A percentile compares a stretch with the other conserved stretches of the same genome.
Conservation (phyloP, 2,113 vertebrate genomes). For the Strix uralensis region DNA sequence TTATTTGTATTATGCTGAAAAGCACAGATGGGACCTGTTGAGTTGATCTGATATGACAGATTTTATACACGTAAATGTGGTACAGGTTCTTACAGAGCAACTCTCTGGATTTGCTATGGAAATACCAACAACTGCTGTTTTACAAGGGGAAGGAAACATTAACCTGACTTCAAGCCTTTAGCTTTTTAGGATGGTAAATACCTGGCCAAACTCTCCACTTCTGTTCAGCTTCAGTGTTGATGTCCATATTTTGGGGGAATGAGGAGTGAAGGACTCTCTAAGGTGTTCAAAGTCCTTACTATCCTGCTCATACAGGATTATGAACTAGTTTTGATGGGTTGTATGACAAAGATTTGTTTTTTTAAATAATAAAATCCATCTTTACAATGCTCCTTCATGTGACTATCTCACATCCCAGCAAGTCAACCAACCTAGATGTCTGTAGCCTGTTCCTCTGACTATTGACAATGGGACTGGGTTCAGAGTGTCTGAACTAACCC, state of each 20-base stretch:
- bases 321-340: not conserved
- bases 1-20: not conserved
- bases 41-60: not conserved
- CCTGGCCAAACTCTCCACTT: not conserved
- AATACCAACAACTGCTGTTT: not conserved
- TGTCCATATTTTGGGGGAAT: fast-evolving
- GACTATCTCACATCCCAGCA: fast-evolving
- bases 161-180: not conserved
- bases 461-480: no score
- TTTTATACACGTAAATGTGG: fast-evolving
- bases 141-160: not conserved
- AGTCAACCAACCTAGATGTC: not conserved
- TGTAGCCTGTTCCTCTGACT: not conserved
- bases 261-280: not conserved
- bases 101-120: fast-evolving
- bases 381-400: not conserved
- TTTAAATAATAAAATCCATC: not conserved
- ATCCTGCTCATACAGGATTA: not conserved
- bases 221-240: not conserved
- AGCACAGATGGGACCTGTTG: not conserved
- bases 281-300: not conserved
- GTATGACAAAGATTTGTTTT: not conserved
- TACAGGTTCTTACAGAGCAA: not conserved
- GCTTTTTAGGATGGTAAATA: not conserved
- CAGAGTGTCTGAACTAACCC: not conserved